A percentile compares a stretch with the other conserved stretches of the same genome.
These are phyloP conservation scores for Astropecten irregularis DNA, from an alignment of 53 echinoderm and acorn worm species.

Conservation along the genomic window DNA sequence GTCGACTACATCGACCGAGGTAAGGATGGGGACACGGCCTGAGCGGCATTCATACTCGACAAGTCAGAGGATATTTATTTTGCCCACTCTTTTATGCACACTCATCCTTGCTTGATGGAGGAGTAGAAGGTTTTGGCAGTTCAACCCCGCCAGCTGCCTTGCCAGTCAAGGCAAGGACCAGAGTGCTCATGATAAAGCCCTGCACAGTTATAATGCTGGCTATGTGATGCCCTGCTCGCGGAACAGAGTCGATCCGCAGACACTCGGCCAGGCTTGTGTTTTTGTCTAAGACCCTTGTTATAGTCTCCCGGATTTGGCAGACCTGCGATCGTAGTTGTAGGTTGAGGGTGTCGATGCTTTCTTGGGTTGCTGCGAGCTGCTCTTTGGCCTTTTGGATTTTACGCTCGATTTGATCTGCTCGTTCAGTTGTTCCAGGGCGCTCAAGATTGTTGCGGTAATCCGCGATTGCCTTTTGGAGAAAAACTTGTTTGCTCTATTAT, in stretches of 20 bases:
- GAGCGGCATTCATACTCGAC: conserved; percentile 25
- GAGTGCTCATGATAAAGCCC: neutral
- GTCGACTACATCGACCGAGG: conserved; percentile 32
- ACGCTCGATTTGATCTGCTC: too few species aligned
- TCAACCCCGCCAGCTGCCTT: too few species aligned
- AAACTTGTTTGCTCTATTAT: neutral
- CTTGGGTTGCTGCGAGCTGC: too few species aligned
- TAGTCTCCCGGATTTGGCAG: too few species aligned
- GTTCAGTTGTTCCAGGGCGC: conserved; percentile 23
- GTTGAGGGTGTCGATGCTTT: too few species aligned
- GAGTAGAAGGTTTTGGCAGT: too few species aligned
- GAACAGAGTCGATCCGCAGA: conserved; percentile 30
- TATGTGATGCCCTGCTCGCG: conserved; percentile 38
- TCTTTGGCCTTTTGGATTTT: too few species aligned
- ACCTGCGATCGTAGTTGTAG: conserved; percentile 11
- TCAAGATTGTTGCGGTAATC: too few species aligned
- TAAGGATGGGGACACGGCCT: neutral
- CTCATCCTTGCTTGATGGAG: too few species aligned
- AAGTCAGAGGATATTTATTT: conserved; percentile 18
- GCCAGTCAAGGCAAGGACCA: conserved; percentile 29
- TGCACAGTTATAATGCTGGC: too few species aligned
- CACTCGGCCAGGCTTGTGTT: too few species aligned
- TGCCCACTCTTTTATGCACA: conserved; percentile 1
- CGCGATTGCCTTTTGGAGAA: neutral
- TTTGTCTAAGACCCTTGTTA: too few species aligned